Percentiles rank a stretch among this genome's conserved stretches.
phyloP scores from a whole-genome alignment of 1,140 invertebrate genomes.

The Cyclina sinensis region DNA sequence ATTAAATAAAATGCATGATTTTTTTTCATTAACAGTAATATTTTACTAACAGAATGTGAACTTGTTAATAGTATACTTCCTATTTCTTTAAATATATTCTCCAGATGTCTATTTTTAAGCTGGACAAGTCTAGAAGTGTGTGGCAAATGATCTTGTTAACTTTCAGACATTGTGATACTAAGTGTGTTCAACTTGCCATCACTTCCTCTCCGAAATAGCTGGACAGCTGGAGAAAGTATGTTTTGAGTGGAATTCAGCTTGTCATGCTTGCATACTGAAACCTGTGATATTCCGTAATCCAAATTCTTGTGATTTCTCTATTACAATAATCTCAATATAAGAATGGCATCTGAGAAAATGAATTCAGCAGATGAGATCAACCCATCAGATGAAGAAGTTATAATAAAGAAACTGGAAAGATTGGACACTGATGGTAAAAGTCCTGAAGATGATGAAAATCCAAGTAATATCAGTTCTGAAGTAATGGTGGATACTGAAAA shows the following conservation, averaged over 20 bases:
- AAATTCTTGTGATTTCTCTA: too few species aligned
- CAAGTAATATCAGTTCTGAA: neutral
- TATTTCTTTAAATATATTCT: too few species aligned
- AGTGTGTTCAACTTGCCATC: neutral
- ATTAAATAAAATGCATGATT: too few species aligned
- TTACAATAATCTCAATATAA: neutral
- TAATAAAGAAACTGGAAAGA: neutral
- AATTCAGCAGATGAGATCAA: neutral
- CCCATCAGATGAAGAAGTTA: neutral
- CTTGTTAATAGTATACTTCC: too few species aligned
- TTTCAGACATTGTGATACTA: constrained; percentile 19
- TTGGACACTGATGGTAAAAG: neutral
- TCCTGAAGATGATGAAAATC: neutral
- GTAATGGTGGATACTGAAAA: neutral
- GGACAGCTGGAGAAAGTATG: too few species aligned
- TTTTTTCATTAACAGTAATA: too few species aligned
- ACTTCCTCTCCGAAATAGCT: too few species aligned
- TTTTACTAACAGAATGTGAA: too few species aligned
- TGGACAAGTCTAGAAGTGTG: neutral
- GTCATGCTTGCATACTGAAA: too few species aligned
- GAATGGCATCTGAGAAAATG: neutral
- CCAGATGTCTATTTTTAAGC: too few species aligned
- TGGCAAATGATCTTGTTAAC: constrained; percentile 18
- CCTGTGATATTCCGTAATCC: too few species aligned
- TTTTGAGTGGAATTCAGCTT: too few species aligned